Evolutionary conservation across 2,888 invertebrate species (phyloP), one percentile per base, ranked within the genome.

Genomic region (Hydriomena furcata): DNA sequence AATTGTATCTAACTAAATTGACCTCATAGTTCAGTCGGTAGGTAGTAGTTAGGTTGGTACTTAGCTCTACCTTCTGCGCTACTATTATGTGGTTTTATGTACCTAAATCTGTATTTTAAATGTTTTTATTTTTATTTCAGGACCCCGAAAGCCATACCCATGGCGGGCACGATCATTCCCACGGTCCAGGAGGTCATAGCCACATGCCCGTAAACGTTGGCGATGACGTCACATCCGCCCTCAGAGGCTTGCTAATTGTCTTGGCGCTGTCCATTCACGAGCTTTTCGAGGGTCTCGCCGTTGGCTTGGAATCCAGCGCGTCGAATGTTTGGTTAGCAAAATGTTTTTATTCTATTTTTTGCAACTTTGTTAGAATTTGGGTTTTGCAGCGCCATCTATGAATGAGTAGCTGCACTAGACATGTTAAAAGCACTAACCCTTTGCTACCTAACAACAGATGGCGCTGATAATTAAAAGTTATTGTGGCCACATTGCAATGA

Each of bases 231-330:
- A 92, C 92, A 21, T 85, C 88, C 7, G 91, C 91, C 12, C 82
- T 96, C 36, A 92, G 95, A 55, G 96, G 95, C 10, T 84, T 97
- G 11, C 91, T 97, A 42, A 94, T 97, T 40, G 95, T 97, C 0
- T 83, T 96, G 34, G 97, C 97, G 0, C 85, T 97, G 12, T 96
- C 96, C 7, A 93, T 97, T 49, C 97, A 97, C 73, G 97, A 97
- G 71, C 87, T 96, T 0, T 96, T 97, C 70, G 97, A 97, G 86
- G 97, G 96, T 11, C 85, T 96, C 41, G 95, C 96, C 7, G 94
- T 97, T 7, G 96, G 96, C 0, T 79, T 96, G 46, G 95, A 96
- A 73, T 86, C 92, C 7, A 92, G 93, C 13, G 84, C 85, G 13
- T 63, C 76, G 3, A 62, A 84, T 34, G 87, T 90, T 17, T 90